Percentiles rank a stretch among this genome's conserved stretches.
phyloP scores from a whole-genome alignment of 2,797 vertebrate genomes.

The Sebastes baramenuke region DNA sequence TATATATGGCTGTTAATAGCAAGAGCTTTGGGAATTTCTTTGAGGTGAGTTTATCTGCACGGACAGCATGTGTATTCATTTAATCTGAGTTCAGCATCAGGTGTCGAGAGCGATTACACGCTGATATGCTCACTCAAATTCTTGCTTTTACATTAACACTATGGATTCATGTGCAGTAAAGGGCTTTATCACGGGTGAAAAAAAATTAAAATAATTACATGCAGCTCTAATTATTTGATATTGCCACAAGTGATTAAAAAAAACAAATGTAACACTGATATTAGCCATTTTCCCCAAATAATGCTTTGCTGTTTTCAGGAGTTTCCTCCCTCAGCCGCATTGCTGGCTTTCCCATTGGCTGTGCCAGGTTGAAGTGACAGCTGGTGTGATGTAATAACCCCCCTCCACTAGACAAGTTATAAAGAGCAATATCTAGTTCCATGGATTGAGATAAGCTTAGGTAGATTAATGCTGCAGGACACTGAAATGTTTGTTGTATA shows the following conservation, averaged over 20 bases:
- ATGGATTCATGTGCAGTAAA: conserved; percentile 8
- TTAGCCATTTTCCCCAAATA: not conserved
- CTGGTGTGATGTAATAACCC: conserved; percentile 82
- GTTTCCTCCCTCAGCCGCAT: conserved; percentile 57
- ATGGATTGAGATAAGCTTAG: conserved; percentile 81
- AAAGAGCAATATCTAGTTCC: conserved; percentile 85
- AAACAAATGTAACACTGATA: not conserved
- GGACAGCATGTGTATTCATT: conserved; percentile 62
- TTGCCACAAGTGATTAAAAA: not conserved
- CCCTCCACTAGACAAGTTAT: conserved; percentile 75
- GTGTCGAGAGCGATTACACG: conserved; percentile 55
- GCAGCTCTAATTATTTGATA: not conserved
- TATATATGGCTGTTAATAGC: conserved; percentile 40
- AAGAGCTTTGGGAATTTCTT: conserved; percentile 62
- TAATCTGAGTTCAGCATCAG: conserved; percentile 71
- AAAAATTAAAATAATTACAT: conserved; percentile 5
- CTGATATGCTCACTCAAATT: conserved; percentile 4
- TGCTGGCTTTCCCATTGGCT: conserved; percentile 68
- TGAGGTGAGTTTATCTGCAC: conserved; percentile 65
- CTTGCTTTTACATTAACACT: conserved; percentile 19
- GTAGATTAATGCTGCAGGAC: conserved; percentile 83
- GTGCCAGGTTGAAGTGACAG: conserved; percentile 77
- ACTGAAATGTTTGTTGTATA: conserved; percentile 84
- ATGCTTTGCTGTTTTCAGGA: conserved; percentile 48
- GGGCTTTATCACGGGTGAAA: not conserved